These are phyloP conservation scores for Apolygus lucorum DNA, from an alignment of 1,140 invertebrate genomes.

Conservation along the genomic window DNA sequence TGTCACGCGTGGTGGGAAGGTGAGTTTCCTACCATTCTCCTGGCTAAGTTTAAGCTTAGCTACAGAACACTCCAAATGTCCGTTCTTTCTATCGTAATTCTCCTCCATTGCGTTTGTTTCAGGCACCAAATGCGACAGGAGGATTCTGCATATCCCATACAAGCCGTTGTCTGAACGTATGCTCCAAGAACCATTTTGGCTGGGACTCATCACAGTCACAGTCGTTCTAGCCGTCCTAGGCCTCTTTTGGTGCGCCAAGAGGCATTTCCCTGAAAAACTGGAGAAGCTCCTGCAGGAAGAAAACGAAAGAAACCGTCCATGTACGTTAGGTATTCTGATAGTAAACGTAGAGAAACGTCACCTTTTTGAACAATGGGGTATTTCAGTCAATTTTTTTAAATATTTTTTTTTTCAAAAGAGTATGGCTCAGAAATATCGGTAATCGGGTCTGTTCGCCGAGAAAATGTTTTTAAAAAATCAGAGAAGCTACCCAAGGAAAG, in stretches of 20 bases:
- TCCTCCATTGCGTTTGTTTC: slow-evolving; percentile 9
- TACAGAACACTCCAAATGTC: too few species aligned
- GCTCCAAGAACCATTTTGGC: slow-evolving; percentile 74
- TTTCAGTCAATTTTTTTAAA: too few species aligned
- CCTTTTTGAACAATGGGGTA: too few species aligned
- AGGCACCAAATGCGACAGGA: slow-evolving; percentile 49
- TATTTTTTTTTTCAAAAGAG: too few species aligned
- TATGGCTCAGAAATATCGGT: too few species aligned
- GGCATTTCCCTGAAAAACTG: slow-evolving; percentile 73
- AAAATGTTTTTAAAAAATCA: too few species aligned
- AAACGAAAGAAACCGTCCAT: slow-evolving; percentile 51
- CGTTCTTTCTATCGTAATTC: not conserved
- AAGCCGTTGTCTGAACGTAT: slow-evolving; percentile 61
- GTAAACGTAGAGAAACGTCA: too few species aligned
- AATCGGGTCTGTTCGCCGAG: too few species aligned
- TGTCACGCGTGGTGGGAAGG: slow-evolving; percentile 67
- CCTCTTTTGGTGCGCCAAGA: slow-evolving; percentile 66
- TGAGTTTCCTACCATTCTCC: slow-evolving; percentile 31
- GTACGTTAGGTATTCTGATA: slow-evolving; percentile 29
- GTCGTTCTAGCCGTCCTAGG: slow-evolving; percentile 63
- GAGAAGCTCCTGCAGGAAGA: slow-evolving; percentile 72
- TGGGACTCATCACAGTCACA: slow-evolving; percentile 68
- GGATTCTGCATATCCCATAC: slow-evolving; percentile 55
- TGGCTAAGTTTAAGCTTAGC: too few species aligned
- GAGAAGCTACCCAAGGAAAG: too few species aligned